Evolutionary conservation across 2,113 vertebrate species (phyloP), one percentile per base, ranked within the genome.

Genomic region (Odocoileus hemionus): DNA sequence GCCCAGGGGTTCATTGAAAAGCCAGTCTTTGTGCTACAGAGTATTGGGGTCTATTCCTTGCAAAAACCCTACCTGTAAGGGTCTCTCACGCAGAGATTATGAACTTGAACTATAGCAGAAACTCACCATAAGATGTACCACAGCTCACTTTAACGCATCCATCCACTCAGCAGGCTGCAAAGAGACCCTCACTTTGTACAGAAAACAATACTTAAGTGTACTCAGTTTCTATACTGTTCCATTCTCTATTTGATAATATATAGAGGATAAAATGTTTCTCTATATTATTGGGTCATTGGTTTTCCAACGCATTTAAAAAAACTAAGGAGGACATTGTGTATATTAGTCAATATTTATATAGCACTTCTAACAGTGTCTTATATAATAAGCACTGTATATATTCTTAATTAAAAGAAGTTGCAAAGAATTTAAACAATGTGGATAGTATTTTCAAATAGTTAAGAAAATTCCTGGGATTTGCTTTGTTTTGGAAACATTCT

Each of bases 231-330:
- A 87, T 79, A 10, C 86, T 86, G 9, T 89, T 96, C 17, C 33
- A 3, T 52, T 80, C 28, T 96, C 52, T 85, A 6, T 52, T 80
- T 89, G 36, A 55, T 92, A 86, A 82, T 87, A 82, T 10, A 60
- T 39, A 97, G 57, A 92, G 21, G 90, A 94, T 54, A 86, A 92
- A 94, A 57, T 52, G 15, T 83, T 89, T 86, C 55, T 85, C 36
- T 55, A 0, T 55, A n/a, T 90, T 57, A 50, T 80, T 54, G 39
- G 28, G 2, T 83, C 67, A 55, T 60, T 82, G 8, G 28, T 58
- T 96, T 93, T 96, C 45, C 57, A 50, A 89, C 84, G n/a, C 25
- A 76, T 79, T 95, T 86, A 74, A 89, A 92, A 64, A 85, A 86
- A 26, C 60, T 91, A 89, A 55, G 43, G 60, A 33, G 17, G n/a